phyloP scores from a whole-genome alignment of 1,140 invertebrate species.

The Melanaphis sacchari region DNA sequence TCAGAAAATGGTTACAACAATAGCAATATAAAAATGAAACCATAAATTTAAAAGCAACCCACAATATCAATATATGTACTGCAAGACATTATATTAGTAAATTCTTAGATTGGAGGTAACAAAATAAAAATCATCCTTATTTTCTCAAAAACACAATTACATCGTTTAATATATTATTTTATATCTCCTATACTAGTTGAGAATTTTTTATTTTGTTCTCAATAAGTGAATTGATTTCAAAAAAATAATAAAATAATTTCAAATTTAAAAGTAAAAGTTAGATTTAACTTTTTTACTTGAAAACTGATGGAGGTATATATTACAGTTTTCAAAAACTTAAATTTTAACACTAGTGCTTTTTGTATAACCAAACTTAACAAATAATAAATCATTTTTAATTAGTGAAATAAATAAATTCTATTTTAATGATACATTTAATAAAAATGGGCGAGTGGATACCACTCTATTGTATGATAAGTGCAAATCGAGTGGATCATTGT shows the following conservation, averaged over 20 bases:
- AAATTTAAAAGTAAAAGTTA: neutral
- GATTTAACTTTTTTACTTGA: neutral
- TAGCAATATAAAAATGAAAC: slow-evolving; percentile 14
- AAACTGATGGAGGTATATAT: neutral
- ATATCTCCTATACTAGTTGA: neutral
- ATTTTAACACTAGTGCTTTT: neutral
- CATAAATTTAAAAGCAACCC: neutral
- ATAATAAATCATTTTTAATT: neutral
- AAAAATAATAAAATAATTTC: neutral
- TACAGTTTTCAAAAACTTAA: neutral
- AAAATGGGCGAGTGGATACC: neutral
- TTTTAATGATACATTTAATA: neutral
- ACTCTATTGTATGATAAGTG: too few species aligned
- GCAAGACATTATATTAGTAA: neutral
- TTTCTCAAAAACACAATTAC: neutral
- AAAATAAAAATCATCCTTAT: slow-evolving; percentile 12
- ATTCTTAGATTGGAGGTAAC: neutral
- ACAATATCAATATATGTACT: neutral
- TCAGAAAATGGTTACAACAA: neutral
- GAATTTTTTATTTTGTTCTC: neutral
- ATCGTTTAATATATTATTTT: neutral
- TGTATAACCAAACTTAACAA: neutral
- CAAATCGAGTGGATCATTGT: too few species aligned
- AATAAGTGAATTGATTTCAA: neutral
- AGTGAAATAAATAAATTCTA: neutral